Conservation (phyloP, 2,113 vertebrate genomes). For the Sapayoa aenigma region DNA sequence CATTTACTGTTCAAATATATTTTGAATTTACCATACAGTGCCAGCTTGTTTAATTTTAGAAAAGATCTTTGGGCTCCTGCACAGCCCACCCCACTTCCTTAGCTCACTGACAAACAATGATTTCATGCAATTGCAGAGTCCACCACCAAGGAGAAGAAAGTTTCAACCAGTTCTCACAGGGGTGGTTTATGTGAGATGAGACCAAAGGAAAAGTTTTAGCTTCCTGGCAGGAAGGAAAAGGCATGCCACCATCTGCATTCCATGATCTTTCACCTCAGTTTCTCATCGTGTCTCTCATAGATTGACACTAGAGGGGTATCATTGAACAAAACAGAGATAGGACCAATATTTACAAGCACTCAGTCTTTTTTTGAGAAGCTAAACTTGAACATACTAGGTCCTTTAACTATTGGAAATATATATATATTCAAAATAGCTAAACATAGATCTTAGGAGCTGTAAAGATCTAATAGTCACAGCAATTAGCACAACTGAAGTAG, state of each 20-base stretch:
- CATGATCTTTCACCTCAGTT: not conserved
- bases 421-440: not conserved
- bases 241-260: not conserved
- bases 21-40: not conserved
- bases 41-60: not conserved
- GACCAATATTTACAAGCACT: not conserved
- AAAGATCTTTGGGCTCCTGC: not conserved
- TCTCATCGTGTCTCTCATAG: not conserved
- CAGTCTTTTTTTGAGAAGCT: not conserved
- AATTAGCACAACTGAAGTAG: not conserved
- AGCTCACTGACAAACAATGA: not conserved
- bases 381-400: not conserved
- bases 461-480: not conserved
- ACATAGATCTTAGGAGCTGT: not conserved
- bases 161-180: not conserved
- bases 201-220: not conserved
- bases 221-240: not conserved
- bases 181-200: not conserved
- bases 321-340: not conserved
- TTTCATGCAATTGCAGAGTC: not conserved
- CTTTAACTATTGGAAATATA: not conserved
- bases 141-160: not conserved
- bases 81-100: not conserved
- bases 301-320: not conserved
- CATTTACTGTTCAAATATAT: not conserved